phyloP scores from a whole-genome alignment of 2,113 vertebrate genomes.

The Salminus brasiliensis region DNA sequence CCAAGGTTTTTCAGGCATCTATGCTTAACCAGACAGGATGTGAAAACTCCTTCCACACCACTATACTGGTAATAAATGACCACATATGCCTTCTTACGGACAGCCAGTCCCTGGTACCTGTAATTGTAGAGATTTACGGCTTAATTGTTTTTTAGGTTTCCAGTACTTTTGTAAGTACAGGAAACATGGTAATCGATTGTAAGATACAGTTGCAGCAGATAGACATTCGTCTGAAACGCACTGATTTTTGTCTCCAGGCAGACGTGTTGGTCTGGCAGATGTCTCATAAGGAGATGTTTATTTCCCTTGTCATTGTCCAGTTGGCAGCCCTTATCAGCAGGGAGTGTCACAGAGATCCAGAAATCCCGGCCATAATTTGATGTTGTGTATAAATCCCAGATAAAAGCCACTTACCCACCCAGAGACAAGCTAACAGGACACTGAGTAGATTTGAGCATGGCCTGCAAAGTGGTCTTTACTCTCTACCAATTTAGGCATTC shows the following conservation, averaged over 20 bases:
- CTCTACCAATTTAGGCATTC: constrained; percentile 15
- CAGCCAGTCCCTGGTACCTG: too few relatives aligned
- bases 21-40: too few relatives aligned
- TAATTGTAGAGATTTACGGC: too few relatives aligned
- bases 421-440: background rate
- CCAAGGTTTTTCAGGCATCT: too few relatives aligned
- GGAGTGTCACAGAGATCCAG: constrained; percentile 15
- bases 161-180: too few relatives aligned
- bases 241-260: background rate
- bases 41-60: too few relatives aligned
- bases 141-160: too few relatives aligned
- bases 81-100: too few relatives aligned
- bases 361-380: constrained; percentile 40
- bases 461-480: constrained; percentile 1
- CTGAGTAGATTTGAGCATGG: background rate
- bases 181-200: too few relatives aligned
- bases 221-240: background rate
- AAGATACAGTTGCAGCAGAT: too few relatives aligned
- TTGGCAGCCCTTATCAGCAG: constrained; percentile 23
- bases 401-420: constrained; percentile 41
- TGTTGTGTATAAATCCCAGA: constrained; percentile 27
- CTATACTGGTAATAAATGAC: too few relatives aligned
- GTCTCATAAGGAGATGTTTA: constrained; percentile 33
- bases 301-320: constrained; percentile 28
- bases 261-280: background rate